These are phyloP conservation scores for Hystrix cristata DNA, from an alignment of 2,113 vertebrate species.

Conservation along the genomic window DNA sequence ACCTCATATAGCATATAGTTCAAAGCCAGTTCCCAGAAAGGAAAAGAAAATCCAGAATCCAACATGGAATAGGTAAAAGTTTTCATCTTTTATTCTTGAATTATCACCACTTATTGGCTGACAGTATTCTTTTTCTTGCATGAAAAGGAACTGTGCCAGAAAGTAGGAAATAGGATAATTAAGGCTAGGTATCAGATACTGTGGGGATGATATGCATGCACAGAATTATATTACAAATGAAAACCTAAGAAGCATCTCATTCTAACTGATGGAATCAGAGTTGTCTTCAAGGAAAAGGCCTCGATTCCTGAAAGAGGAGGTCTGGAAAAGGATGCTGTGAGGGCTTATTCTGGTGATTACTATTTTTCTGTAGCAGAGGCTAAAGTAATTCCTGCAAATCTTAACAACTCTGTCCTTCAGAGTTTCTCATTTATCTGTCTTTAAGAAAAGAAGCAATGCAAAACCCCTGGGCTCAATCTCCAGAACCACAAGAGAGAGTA, in stretches of 20 bases:
- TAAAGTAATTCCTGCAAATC: neutral
- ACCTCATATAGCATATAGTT: neutral
- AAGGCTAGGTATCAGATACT: neutral
- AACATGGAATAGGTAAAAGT: neutral
- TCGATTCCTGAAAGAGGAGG: neutral
- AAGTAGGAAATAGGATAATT: neutral
- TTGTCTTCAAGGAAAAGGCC: neutral
- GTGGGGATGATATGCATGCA: neutral
- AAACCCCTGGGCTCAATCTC: neutral
- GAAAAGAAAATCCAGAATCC: neutral
- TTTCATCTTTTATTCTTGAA: conserved; percentile 45
- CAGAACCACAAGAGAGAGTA: neutral
- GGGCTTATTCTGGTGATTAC: neutral
- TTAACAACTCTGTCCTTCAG: conserved; percentile 12
- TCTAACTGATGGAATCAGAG: conserved; percentile 10
- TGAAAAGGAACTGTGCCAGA: conserved; percentile 22
- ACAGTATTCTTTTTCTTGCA: neutral
- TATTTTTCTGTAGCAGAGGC: neutral
- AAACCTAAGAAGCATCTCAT: neutral
- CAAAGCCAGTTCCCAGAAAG: neutral
- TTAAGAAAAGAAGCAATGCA: conserved; percentile 4
- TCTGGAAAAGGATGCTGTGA: neutral
- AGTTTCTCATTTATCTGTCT: neutral
- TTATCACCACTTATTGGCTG: neutral
- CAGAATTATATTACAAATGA: neutral